Evolutionary conservation across 2,113 vertebrate species (phyloP), one percentile per base, ranked within the genome.

Genomic region (Leucopsar rothschildi): DNA sequence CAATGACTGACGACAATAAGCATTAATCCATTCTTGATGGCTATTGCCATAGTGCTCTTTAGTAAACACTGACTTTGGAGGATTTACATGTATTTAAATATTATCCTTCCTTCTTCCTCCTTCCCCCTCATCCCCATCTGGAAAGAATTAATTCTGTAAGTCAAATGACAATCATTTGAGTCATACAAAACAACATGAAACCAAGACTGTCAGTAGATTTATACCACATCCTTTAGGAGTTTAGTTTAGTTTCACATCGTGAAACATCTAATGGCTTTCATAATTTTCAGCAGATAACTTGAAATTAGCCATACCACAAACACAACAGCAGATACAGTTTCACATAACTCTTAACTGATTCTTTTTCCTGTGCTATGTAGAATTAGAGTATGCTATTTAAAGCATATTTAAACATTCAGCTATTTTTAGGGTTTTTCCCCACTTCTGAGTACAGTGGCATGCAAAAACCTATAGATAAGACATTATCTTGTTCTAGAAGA

Each of bases 111-210:
- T 69, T 61, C 73, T 66, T 86, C 44, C 45, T 82, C 52, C 64
- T 64, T 71, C 35, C 57, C 35, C 33, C 50, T 61, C 77, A 25
- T 40, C 23, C 57, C 61, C 66, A 89, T 85, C 86, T 91, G 91
- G 93, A 94, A 96, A 92, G 77, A 90, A 91, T 95, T 93, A 82
- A 82, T 77, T 94, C 76, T 87, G 61, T 84, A 90, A 95, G 70
- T 82, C 70, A 61, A 87, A 93, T 85, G 82, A 64, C 91, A 95
- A 76, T 87, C 84, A 93, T n/a, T 93, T 96, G 93, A 90, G 84
- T 95, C 91, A 85, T 24, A 90, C 81, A 77, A 76, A 95, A 95
- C 77, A 82, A 84, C 84, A 90, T 3, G 50, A 95, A 91, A 72
- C 86, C 94, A 91, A 95, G 78, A 61, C 73, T 77, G 84, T 49